Evolutionary conservation across 2,888 invertebrate genomes (phyloP).

Genomic region (Amiota communis): DNA sequence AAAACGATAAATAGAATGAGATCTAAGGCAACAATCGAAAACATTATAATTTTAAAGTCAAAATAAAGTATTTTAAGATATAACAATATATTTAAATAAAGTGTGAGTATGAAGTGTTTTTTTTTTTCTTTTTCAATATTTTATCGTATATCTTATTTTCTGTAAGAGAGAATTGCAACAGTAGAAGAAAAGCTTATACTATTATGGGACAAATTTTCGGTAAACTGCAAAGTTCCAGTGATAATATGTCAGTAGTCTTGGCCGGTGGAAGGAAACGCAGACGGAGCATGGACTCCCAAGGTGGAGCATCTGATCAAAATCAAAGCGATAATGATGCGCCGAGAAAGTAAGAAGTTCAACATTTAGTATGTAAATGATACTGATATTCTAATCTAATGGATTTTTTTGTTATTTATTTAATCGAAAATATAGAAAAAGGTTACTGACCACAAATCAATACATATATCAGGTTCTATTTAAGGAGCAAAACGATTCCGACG

Average conservation of each 20-base stretch:
- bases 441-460: slow-evolving; percentile 83
- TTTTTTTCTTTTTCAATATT: no score
- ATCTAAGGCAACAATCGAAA: no score
- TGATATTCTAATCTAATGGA: neutral
- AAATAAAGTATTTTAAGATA: no score
- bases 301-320: slow-evolving; percentile 62
- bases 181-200: no score
- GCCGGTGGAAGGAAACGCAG: slow-evolving; percentile 76
- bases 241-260: slow-evolving; percentile 73
- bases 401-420: slow-evolving; percentile 32
- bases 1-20: no score
- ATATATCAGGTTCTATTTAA: slow-evolving; percentile 85
- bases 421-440: slow-evolving; percentile 78
- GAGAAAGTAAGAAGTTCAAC: slow-evolving; percentile 75
- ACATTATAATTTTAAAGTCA: no score
- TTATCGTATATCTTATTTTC: no score
- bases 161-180: neutral
- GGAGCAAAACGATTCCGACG: slow-evolving; percentile 84
- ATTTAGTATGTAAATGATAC: neutral
- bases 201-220: slow-evolving; percentile 74
- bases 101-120: no score
- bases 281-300: slow-evolving; percentile 67
- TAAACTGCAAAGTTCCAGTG: slow-evolving; percentile 68
- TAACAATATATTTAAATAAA: neutral
- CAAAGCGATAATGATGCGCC: slow-evolving; percentile 75